Evolutionary conservation across 1,140 invertebrate genomes (phyloP), one percentile per base, ranked within the genome.

Genomic region (Trichomalopsis sarcophagae): DNA sequence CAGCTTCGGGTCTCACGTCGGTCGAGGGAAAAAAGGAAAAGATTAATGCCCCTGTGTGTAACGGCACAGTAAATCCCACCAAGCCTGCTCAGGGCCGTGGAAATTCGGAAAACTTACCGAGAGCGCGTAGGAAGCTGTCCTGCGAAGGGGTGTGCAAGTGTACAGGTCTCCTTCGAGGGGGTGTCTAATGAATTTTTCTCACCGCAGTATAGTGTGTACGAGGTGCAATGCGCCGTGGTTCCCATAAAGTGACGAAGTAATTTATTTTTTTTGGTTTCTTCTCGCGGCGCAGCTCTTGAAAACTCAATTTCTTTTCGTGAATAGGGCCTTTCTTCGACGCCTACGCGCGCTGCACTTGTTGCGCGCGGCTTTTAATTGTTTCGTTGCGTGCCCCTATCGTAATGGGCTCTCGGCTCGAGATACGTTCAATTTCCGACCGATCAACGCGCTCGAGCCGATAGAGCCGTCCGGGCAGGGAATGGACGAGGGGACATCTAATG

Each of bases 291-390:
- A 7, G 77, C 36, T 36, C 76, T 75, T 80, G 83, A 74, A 74
- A 84, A 74, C 83, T 80, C 36, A 79, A 84, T 81, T 85, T 77
- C 71, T 85, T 81, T 81, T 80, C 69, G 14, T 75, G 50, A 79
- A 74, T 73, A 30, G 55, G 33, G 5, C 68, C 47, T 55, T 55
- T 77, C 27, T 30, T 50, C n/a, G 44, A 55, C 2, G 40, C 74
- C 73, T 10, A 27, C 9, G 68, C 68, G 68, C 3, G 3, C 2
- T 71, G 68, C 68, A 71, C 68, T 71, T 71, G 68, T 33, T 33
- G 30, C 68, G 9, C 9, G 40, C 13, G 55, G 55, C 62, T 30
- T 40, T n/a, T n/a, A 23, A 68, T 82, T 76, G 73, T 76, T 76
- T 62, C 55, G 17, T 62, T 68, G 6, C 23, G 36, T 0, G 10